These are phyloP conservation scores for Hippocampus comes DNA, from an alignment of 2,113 vertebrate species.

Conservation along the genomic window DNA sequence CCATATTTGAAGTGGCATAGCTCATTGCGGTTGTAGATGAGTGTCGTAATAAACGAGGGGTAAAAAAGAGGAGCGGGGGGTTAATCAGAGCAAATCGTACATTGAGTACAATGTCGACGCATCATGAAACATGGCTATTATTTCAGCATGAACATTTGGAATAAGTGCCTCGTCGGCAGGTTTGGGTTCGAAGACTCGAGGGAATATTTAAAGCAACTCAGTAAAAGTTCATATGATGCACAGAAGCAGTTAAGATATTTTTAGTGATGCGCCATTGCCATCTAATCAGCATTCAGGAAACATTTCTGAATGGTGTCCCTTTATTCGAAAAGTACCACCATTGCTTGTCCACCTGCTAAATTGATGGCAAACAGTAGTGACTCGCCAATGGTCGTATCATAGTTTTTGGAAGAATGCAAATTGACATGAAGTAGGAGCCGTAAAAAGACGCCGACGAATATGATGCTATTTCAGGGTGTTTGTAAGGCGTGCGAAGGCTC, in stretches of 20 bases:
- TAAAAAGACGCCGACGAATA: slow-evolving; percentile 21
- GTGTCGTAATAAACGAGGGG: no score
- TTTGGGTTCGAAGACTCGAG: background rate
- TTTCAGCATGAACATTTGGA: background rate
- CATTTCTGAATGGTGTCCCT: background rate
- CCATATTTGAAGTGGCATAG: no score
- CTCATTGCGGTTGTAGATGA: no score
- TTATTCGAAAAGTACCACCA: background rate
- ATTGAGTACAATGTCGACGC: background rate
- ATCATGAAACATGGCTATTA: background rate
- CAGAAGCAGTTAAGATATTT: background rate
- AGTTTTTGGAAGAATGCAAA: slow-evolving; percentile 12
- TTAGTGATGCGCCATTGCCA: background rate
- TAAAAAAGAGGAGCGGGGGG: background rate
- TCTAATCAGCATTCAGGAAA: background rate
- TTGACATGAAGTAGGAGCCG: slow-evolving; percentile 28
- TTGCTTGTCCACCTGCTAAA: background rate
- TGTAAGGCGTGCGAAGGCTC: slow-evolving; percentile 44
- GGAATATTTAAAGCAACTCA: background rate
- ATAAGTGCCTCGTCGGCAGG: background rate
- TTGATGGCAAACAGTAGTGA: background rate
- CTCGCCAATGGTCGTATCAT: background rate
- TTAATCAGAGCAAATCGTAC: background rate
- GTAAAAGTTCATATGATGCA: background rate
- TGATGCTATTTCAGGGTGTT: slow-evolving; percentile 57